Evolutionary conservation across 2,113 vertebrate genomes (phyloP).

Genomic region (Paracanthobrama guichenoti): DNA sequence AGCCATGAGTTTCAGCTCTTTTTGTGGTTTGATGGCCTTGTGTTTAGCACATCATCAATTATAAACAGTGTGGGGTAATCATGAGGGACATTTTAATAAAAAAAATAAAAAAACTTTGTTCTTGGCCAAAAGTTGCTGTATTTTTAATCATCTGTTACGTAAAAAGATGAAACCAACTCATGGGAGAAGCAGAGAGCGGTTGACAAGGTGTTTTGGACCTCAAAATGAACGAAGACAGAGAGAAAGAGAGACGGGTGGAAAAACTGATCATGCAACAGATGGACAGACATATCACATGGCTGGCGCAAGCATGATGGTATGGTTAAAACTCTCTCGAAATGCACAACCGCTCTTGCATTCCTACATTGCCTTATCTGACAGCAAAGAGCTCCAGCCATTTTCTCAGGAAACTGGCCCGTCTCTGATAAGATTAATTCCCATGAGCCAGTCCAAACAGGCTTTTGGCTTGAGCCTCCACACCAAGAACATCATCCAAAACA

Average conservation of each 20-base stretch:
- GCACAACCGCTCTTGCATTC: not conserved
- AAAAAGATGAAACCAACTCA: constrained; percentile 15
- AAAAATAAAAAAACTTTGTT: not conserved
- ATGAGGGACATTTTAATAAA: constrained; percentile 32
- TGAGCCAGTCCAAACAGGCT: constrained; percentile 35
- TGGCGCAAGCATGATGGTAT: not conserved
- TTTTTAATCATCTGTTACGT: constrained; percentile 41
- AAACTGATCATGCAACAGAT: not conserved
- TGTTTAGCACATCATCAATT: constrained; percentile 47
- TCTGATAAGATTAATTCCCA: constrained; percentile 54
- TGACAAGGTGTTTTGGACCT: not conserved
- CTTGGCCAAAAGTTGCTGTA: constrained; percentile 34
- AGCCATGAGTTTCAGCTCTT: constrained; percentile 12
- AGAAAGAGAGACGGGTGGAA: constrained; percentile 14
- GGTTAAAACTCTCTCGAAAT: constrained; percentile 6
- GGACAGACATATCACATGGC: constrained; percentile 1
- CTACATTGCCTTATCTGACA: constrained; percentile 34
- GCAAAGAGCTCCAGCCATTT: constrained; percentile 31
- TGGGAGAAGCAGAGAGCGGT: constrained; percentile 32
- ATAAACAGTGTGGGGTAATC: constrained; percentile 37
- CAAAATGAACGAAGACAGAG: not conserved
- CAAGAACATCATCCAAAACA: constrained; percentile 42
- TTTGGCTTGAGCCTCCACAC: constrained; percentile 40
- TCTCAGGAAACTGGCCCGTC: constrained; percentile 43
- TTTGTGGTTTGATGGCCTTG: not conserved